phyloP scores from a whole-genome alignment of 2,113 vertebrate genomes.

The Geococcyx californianus region DNA sequence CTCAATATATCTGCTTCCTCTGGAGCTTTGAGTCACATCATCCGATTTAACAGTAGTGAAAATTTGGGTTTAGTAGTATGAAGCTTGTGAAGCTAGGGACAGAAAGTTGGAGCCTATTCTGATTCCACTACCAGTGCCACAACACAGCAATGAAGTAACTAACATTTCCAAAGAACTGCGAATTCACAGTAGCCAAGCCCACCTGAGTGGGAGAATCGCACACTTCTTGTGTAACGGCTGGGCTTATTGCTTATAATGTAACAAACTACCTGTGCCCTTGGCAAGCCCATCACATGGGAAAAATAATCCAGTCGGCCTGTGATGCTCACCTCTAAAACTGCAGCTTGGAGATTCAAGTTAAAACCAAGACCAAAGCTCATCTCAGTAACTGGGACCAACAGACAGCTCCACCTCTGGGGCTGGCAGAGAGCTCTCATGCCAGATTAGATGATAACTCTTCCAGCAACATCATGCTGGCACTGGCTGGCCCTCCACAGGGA shows the following conservation, averaged over 20 bases:
- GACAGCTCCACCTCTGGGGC: background rate
- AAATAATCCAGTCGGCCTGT: background rate
- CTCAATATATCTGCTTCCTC: background rate
- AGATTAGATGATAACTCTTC: background rate
- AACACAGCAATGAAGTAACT: background rate
- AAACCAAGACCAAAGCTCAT: background rate
- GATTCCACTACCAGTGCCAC: background rate
- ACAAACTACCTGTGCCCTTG: background rate
- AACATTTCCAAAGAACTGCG: background rate
- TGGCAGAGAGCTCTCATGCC: background rate
- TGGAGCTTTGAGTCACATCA: background rate
- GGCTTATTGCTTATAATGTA: background rate
- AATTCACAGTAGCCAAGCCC: background rate
- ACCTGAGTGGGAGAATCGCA: background rate
- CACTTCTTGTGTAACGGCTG: rapidly evolving
- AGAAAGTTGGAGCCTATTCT: background rate
- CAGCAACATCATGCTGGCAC: rapidly evolving
- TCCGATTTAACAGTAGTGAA: background rate
- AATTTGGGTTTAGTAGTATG: background rate
- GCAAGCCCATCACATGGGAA: background rate
- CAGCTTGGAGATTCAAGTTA: background rate
- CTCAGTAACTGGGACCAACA: background rate
- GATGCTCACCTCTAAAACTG: background rate
- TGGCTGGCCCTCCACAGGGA: rapidly evolving
- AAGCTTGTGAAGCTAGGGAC: background rate